Conservation (phyloP, 1,140 invertebrate species). For the Ooceraea biroi region DNA sequence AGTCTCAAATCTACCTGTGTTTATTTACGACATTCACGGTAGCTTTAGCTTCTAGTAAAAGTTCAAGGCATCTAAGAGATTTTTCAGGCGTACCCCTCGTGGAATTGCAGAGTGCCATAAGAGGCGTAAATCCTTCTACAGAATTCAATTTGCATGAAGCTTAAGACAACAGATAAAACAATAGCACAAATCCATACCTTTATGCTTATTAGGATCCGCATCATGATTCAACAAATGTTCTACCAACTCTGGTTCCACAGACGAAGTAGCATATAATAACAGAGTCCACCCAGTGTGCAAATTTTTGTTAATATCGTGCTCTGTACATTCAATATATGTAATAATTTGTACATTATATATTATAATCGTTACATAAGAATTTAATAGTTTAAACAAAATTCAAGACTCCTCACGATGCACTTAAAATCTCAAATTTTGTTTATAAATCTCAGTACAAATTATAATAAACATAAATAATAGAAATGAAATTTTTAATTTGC, state of each 20-base stretch:
- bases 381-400: not conserved
- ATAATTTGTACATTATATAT: not conserved
- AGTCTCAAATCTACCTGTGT: constrained; percentile 61
- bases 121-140: constrained; percentile 86
- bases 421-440: no score
- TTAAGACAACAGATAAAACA: constrained; percentile 69
- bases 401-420: no score
- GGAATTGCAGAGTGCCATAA: constrained; percentile 84
- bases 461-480: not conserved
- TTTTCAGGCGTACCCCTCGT: constrained; percentile 59
- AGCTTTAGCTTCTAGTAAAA: constrained; percentile 77
- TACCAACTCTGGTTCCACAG: constrained; percentile 74
- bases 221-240: constrained; percentile 77
- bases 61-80: constrained; percentile 75
- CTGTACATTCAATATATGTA: constrained; percentile 20
- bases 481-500: constrained; percentile 4
- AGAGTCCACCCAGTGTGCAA: constrained; percentile 80
- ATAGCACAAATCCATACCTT: constrained; percentile 72
- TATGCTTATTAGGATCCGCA: constrained; percentile 82
- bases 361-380: constrained; percentile 19
- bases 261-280: constrained; percentile 80
- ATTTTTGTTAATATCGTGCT: constrained; percentile 75
- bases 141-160: constrained; percentile 50
- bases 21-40: constrained; percentile 79
- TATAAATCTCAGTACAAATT: no score